A percentile compares a stretch with the other conserved stretches of the same genome.
Conservation (phyloP, 2,888 invertebrate genomes). For the Chydorus sphaericus region DNA sequence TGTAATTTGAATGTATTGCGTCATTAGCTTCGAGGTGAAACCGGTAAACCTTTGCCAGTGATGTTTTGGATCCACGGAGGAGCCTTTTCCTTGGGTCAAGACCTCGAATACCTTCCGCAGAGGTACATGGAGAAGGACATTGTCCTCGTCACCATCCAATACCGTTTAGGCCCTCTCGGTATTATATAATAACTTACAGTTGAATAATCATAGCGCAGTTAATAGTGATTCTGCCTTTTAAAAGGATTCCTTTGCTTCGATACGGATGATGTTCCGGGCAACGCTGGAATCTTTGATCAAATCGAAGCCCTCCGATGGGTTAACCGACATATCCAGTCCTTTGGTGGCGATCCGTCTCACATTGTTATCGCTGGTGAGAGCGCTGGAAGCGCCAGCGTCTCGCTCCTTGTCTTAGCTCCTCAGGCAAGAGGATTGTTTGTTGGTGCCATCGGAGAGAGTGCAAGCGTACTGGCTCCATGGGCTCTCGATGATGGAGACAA, state of each 20-base stretch:
- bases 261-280: constrained; percentile 19
- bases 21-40: background rate
- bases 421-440: constrained; percentile 17
- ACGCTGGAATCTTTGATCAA: constrained; percentile 26
- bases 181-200: background rate
- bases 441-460: constrained; percentile 20
- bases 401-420: constrained; percentile 16
- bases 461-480: constrained; percentile 19
- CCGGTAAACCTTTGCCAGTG: constrained; percentile 26
- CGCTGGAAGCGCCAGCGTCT: constrained; percentile 19
- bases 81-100: constrained; percentile 33
- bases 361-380: constrained; percentile 20
- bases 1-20: background rate
- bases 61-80: constrained; percentile 39
- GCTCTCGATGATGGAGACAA: constrained; percentile 22
- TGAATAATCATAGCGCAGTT: background rate
- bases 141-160: constrained; percentile 39
- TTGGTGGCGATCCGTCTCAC: constrained; percentile 18
- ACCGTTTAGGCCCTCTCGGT: constrained; percentile 38
- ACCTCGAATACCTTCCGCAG: constrained; percentile 34
- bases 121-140: constrained; percentile 35
- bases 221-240: background rate
- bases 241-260: constrained; percentile 19
- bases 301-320: constrained; percentile 22
- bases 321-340: constrained; percentile 18